Evolutionary conservation across 2,888 invertebrate genomes (phyloP).

Genomic region (Agonopterix subpropinquella): DNA sequence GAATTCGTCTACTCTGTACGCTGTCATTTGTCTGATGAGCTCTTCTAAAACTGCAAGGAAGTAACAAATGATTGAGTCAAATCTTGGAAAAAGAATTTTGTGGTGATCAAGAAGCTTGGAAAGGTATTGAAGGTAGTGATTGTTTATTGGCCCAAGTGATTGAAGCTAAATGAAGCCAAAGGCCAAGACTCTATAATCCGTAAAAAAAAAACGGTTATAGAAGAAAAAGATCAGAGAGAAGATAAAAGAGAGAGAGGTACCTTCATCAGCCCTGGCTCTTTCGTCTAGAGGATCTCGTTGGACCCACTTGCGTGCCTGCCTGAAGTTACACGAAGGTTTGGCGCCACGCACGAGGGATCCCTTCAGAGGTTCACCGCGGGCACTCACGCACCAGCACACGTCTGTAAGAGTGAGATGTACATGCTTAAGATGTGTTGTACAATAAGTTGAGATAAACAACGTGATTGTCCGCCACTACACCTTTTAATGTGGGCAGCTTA

Average conservation of each 20-base stretch:
- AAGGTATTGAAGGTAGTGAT: too few relatives aligned
- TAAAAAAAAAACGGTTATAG: too few relatives aligned
- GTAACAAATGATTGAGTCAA: background rate
- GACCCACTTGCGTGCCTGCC: constrained; percentile 81
- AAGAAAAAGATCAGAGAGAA: too few relatives aligned
- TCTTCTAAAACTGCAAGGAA: constrained; percentile 78
- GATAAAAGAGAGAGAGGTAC: constrained; percentile 28
- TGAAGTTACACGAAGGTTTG: constrained; percentile 86
- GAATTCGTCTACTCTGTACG: constrained; percentile 67
- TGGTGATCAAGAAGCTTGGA: too few relatives aligned
- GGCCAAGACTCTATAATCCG: too few relatives aligned
- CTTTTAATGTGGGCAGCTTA: too few relatives aligned
- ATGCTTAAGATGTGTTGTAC: too few relatives aligned
- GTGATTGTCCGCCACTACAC: too few relatives aligned
- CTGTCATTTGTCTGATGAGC: constrained; percentile 80
- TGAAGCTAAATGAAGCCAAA: too few relatives aligned
- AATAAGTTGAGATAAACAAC: too few relatives aligned
- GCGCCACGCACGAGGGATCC: constrained; percentile 85
- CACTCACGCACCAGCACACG: constrained; percentile 92
- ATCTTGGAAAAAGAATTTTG: too few relatives aligned
- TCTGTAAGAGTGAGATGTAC: constrained; percentile 56
- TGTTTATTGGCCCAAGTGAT: too few relatives aligned
- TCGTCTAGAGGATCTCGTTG: constrained; percentile 52
- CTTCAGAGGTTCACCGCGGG: constrained; percentile 86
- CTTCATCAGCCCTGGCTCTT: constrained; percentile 69